Base-by-base conservation (phyloP, 2,797 vertebrate species). In the Cheirogaleus major region DNA sequence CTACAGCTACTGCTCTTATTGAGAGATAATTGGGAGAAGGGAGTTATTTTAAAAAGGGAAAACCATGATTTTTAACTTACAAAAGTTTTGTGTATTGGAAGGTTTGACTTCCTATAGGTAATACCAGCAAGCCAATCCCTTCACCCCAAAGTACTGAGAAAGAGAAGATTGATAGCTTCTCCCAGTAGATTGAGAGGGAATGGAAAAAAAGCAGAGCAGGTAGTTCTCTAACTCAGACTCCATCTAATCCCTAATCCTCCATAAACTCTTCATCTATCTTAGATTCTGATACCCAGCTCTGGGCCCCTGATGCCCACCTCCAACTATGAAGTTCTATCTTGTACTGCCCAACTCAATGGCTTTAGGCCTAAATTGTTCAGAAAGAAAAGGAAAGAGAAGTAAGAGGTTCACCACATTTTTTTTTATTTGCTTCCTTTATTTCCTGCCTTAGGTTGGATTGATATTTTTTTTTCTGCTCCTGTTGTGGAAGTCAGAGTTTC, bases 401-500 rank as follows among this genome's bases (percentile, higher is more conserved):
- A 59, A 67, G 18, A 91, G 3, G 9, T 63, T 82, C 10, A 41
- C 9, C 2, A 45, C 5, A 70, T 0, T 13, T 76, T 76, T 84
- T 84, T 65, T 57, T 38, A 11, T 67, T 91, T 72, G 12, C 18
- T 65, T 4, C 22, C 57, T 35, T 50, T 87, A 27, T 30, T 61
- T 15, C 11, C 10, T 45, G 35, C 32, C n/a, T 81, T 91, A 81
- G 23, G 1, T 67, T 92, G 38, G 10, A 75, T 80, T 94, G 57
- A 73, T 65, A 45, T 22, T 25, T 57, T 78, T 27, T 83, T 92
- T 94, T 27, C 38, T 82, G 6, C 11, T 92, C 25, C 20, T 81
- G 12, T 91, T 94, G 30, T 91, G 11, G 73, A 90, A 93, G 32
- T 84, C 50, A 89, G 67, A 84, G n/a, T 93, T 94, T 94, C n/a